A percentile compares a stretch with the other conserved stretches of the same genome.
Conservation (phyloP, 92 coral and sea anemone genomes). For the Blastomussa wellsi region DNA sequence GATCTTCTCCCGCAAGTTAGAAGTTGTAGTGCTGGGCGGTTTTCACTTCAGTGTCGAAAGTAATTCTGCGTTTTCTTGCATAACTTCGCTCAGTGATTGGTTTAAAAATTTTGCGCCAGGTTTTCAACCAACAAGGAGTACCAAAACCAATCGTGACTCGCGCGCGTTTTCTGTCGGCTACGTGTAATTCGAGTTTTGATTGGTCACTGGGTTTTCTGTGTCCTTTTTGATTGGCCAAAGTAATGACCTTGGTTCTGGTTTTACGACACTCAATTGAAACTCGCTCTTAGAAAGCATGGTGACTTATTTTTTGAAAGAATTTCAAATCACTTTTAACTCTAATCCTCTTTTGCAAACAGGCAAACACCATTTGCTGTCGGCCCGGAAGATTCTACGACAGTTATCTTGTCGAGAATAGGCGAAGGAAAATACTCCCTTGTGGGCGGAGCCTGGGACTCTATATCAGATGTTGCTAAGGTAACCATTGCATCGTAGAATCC, state of each 20-base stretch:
- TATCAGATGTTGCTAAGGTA: constrained; percentile 95
- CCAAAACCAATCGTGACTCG: too few species aligned
- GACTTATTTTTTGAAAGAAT: background rate
- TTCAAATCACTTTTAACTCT: background rate
- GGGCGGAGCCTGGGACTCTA: constrained; percentile 97
- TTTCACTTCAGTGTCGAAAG: too few species aligned
- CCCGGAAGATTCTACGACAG: constrained; percentile 89
- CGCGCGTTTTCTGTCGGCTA: too few species aligned
- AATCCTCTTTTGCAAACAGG: constrained; percentile 33
- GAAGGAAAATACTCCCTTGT: constrained; percentile 91
- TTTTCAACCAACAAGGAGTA: too few species aligned
- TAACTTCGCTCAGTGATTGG: too few species aligned
- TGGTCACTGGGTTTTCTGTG: too few species aligned
- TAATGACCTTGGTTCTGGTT: too few species aligned
- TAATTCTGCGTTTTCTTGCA: too few species aligned
- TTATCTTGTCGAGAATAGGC: constrained; percentile 89
- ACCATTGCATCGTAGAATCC: background rate
- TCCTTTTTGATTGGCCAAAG: too few species aligned
- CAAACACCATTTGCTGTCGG: constrained; percentile 98
- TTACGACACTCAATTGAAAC: too few species aligned
- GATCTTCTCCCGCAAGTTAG: background rate
- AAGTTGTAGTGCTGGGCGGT: background rate
- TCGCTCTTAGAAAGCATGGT: background rate
- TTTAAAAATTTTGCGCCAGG: too few species aligned
- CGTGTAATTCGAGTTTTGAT: too few species aligned